Evolutionary conservation across 92 coral and sea anemone species (phyloP), one percentile per base, ranked within the genome.

Genomic region (Palythoa heliodiscus): DNA sequence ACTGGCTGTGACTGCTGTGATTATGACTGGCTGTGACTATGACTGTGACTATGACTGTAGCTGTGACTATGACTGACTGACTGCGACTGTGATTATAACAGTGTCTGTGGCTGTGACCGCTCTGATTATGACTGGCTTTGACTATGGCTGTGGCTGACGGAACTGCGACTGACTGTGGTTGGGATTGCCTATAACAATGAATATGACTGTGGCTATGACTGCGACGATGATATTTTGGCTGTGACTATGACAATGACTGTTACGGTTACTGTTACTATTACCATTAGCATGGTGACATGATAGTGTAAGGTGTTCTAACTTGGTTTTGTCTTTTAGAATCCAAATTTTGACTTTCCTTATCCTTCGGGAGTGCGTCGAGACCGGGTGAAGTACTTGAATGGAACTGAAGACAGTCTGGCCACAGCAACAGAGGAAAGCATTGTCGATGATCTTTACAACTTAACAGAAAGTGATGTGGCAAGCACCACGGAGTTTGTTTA

Each of bases 341-440:
- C 89, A 48, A 85, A 87, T 74, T 84, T 76, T 25, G 99, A 96
- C 87, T 96, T 96, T 72, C 99, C 99, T 19, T 96, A 94, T 60
- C 99, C 99, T n/a, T 93, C 98, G 50, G 99, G 99, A 13, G 99
- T 96, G 29, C 98, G 99, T 38, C 92, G 99, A 70, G 90, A 95
- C 60, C 86, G 88, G 6, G 98, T 96, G 20, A 91, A 87, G 48
- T 91, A 88, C 48, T 76, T 87, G 10, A 83, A 86, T 55, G 29
- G 58, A 12, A 86, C 88, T 12, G 89, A 89, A 48, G 88, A 73
- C 64, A 82, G 83, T 48, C 63, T 80, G 14, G 70, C 84, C 1
- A 71, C 93, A 9, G 22, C 89, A 23, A 92, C 93, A 29, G 98
- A 94, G 55, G 93, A 94, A 71, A 94, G 93, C 55, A 92, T 94